phyloP scores from a whole-genome alignment of 1,140 invertebrate genomes.

The Tetragonula clypearis region DNA sequence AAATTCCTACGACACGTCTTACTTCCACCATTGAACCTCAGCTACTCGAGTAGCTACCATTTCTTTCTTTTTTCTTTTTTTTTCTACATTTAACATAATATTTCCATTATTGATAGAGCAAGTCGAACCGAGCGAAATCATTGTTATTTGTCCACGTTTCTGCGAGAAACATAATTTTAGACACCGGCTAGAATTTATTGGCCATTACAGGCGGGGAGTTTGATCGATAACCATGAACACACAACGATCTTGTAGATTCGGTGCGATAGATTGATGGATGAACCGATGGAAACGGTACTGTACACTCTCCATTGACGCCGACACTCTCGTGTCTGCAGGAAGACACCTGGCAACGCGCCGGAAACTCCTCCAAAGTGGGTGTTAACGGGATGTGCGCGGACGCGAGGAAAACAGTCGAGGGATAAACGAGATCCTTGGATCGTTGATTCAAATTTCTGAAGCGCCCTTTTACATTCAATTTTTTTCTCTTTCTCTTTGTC shows the following conservation, averaged over 20 bases:
- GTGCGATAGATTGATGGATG: slow-evolving; percentile 63
- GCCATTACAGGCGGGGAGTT: slow-evolving; percentile 59
- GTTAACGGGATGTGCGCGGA: slow-evolving; percentile 28
- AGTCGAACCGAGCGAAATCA: too few species aligned
- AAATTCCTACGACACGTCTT: neutral
- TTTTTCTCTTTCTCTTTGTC: too few species aligned
- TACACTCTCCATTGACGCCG: slow-evolving; percentile 34
- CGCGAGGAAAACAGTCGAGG: slow-evolving; percentile 22
- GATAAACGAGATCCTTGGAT: neutral
- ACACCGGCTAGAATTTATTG: slow-evolving; percentile 68
- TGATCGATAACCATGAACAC: slow-evolving; percentile 68
- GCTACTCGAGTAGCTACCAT: too few species aligned
- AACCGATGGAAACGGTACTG: slow-evolving; percentile 48
- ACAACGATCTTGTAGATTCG: slow-evolving; percentile 66
- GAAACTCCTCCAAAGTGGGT: slow-evolving; percentile 37
- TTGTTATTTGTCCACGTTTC: slow-evolving; percentile 60
- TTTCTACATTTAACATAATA: too few species aligned
- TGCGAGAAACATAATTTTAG: slow-evolving; percentile 32
- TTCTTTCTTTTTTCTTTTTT: too few species aligned
- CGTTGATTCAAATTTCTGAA: neutral
- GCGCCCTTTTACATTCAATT: neutral
- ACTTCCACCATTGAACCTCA: neutral
- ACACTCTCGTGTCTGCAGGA: slow-evolving; percentile 39
- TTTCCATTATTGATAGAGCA: too few species aligned
- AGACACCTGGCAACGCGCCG: slow-evolving; percentile 28